These are phyloP conservation scores for Bergia puertoricense DNA, from an alignment of 92 coral and sea anemone species.

Conservation along the genomic window DNA sequence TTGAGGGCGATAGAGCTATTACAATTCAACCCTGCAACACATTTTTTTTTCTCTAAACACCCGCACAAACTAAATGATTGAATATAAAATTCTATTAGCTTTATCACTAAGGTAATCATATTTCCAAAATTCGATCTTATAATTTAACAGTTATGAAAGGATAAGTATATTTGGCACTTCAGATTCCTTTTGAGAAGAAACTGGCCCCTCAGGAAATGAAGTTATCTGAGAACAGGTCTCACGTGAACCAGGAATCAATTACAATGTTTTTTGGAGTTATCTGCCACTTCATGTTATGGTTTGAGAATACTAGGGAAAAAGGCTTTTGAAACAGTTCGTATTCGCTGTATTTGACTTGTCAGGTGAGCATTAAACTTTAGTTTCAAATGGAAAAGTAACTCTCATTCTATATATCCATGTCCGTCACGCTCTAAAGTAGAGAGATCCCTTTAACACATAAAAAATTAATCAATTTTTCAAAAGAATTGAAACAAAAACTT, in stretches of 20 bases:
- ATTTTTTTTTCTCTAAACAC: constrained; percentile 16
- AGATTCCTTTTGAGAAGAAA: constrained; percentile 11
- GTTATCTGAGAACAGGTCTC: constrained; percentile 12
- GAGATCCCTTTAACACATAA: neutral
- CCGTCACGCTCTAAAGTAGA: neutral
- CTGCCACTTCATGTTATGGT: neutral
- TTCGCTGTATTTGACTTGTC: neutral
- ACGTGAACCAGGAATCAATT: neutral
- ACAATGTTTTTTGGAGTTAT: neutral
- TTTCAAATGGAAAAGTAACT: neutral
- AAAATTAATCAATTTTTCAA: neutral
- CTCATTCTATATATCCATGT: neutral
- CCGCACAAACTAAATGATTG: neutral
- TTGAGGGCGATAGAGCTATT: constrained; percentile 6
- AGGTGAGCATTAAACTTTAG: neutral
- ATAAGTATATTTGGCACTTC: neutral
- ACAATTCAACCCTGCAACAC: constrained; percentile 6
- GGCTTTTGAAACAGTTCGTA: neutral
- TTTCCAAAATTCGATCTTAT: constrained; percentile 14
- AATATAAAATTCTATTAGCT: constrained; percentile 15
- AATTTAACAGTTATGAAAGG: constrained; percentile 25
- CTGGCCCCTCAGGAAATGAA: neutral
- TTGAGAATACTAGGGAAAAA: neutral
- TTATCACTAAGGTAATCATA: constrained; percentile 23
- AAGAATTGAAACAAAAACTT: constrained; percentile 13